phyloP scores from a whole-genome alignment of 2,113 vertebrate species.

The Thunnus thynnus region DNA sequence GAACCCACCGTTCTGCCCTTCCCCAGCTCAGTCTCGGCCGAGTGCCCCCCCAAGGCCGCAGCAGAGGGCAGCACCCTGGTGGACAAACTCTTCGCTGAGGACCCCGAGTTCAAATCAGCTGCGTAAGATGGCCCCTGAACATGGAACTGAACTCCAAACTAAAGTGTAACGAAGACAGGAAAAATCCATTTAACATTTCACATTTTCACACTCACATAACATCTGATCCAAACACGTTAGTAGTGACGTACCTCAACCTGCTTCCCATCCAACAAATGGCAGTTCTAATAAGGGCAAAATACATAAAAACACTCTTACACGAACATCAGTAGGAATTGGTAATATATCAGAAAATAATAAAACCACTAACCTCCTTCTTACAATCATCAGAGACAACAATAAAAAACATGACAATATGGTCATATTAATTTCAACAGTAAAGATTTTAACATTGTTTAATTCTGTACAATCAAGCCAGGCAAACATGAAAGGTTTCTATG shows the following conservation, averaged over 20 bases:
- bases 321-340: too few species aligned
- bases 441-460: neutral
- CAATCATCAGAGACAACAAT: too few species aligned
- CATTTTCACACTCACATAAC: neutral
- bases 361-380: too few species aligned
- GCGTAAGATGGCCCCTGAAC: conserved; percentile 14
- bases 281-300: neutral
- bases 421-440: neutral
- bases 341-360: too few species aligned
- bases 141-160: neutral
- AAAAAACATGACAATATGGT: too few species aligned
- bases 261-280: neutral
- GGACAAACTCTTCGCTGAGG: conserved; percentile 67
- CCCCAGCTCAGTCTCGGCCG: conserved; percentile 60
- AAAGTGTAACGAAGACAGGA: neutral
- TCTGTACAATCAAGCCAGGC: neutral
- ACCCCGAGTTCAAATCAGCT: conserved; percentile 71
- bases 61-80: neutral
- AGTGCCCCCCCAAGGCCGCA: conserved; percentile 32
- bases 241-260: neutral
- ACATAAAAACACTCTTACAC: neutral
- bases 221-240: neutral
- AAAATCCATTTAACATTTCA: neutral
- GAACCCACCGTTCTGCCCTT: conserved; percentile 74
- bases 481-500: neutral